Percentiles rank a stretch among this genome's conserved stretches.
Conservation (phyloP, 2,797 vertebrate genomes). For the Diglossa cyanea region DNA sequence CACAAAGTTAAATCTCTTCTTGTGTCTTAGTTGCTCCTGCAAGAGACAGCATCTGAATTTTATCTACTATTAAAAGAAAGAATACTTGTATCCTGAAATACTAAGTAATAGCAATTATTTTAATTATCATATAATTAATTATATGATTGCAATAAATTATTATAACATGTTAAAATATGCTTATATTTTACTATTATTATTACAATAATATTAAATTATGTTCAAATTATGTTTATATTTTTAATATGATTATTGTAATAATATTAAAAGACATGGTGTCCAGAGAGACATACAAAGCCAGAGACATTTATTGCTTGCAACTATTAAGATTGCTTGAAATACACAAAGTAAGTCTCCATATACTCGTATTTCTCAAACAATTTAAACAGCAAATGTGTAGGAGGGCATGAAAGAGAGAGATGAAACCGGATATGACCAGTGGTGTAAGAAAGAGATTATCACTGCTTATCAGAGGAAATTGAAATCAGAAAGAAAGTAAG, state of each 20-base stretch:
- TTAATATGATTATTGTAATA: not conserved
- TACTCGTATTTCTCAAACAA: not conserved
- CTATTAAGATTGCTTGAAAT: not conserved
- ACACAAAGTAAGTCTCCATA: not conserved
- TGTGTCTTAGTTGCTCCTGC: constrained; percentile 81
- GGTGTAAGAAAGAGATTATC: not conserved
- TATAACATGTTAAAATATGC: not conserved
- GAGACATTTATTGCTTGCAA: not conserved
- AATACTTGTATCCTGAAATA: not conserved
- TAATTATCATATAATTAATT: not conserved
- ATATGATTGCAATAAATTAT: not conserved
- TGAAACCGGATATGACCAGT: not conserved
- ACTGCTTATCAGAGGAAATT: not conserved
- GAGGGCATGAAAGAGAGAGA: not conserved
- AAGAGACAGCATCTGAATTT: constrained; percentile 47
- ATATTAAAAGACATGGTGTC: not conserved
- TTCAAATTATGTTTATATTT: not conserved
- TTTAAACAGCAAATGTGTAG: not conserved
- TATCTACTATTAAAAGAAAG: not conserved
- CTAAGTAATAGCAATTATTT: not conserved
- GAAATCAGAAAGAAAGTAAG: not conserved
- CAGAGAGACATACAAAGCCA: not conserved
- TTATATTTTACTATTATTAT: not conserved
- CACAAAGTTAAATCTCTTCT: constrained; percentile 81
- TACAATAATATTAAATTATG: not conserved